phyloP scores from a whole-genome alignment of 53 echinoderm and acorn worm genomes.

The Echinarachnius parma region DNA sequence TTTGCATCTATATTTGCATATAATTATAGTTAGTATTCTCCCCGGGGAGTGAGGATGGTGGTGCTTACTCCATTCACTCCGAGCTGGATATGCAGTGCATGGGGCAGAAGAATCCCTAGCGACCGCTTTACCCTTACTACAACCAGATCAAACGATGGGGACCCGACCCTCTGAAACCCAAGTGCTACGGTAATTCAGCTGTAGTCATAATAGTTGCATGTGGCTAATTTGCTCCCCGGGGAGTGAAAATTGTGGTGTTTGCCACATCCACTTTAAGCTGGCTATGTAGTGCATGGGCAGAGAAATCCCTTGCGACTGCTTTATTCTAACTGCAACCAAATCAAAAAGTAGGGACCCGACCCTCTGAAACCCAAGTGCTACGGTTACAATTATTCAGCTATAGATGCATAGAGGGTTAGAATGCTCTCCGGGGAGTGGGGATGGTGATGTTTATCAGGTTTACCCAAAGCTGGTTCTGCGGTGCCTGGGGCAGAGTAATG shows the following conservation, averaged over 20 bases:
- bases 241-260: too few species aligned
- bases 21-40: too few species aligned
- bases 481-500: too few species aligned
- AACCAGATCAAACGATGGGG: constrained; percentile 15
- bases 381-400: neutral
- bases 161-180: constrained; percentile 17
- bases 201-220: too few species aligned
- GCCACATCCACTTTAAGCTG: neutral
- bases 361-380: constrained; percentile 15
- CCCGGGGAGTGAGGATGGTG: too few species aligned
- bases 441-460: neutral
- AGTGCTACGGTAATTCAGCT: constrained; percentile 1
- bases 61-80: neutral
- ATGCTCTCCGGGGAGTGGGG: too few species aligned
- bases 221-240: too few species aligned
- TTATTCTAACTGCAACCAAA: constrained; percentile 24
- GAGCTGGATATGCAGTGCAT: neutral
- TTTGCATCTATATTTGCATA: too few species aligned
- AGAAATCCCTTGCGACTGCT: neutral
- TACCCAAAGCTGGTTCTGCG: neutral
- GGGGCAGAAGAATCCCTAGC: too few species aligned
- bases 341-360: constrained; percentile 12
- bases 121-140: constrained; percentile 16
- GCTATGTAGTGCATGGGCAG: neutral
- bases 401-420: too few species aligned